Evolutionary conservation across 1,140 invertebrate genomes (phyloP).

Genomic region (Rhopalosiphum maidis): DNA sequence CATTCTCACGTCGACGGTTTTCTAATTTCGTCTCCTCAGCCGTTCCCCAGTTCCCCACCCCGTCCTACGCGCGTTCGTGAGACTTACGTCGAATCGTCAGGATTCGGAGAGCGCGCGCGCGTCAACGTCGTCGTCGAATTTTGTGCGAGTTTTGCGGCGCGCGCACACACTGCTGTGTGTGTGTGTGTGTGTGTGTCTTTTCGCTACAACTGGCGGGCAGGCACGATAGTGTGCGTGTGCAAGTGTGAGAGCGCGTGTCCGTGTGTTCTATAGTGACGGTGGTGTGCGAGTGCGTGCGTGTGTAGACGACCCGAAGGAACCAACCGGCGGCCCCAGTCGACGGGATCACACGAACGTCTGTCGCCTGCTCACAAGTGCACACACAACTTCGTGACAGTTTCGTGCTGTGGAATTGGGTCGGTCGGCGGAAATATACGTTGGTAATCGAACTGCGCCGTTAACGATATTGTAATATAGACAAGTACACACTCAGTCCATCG

Average conservation of each 20-base stretch:
- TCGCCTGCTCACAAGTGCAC: neutral
- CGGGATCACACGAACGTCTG: neutral
- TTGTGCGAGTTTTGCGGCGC: neutral
- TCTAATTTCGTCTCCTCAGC: neutral
- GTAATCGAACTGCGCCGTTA: too few relatives aligned
- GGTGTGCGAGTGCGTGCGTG: neutral
- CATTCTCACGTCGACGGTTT: neutral
- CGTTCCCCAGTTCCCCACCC: conserved; percentile 33
- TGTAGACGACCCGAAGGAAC: conserved; percentile 11
- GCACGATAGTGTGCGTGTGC: neutral
- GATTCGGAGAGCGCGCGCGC: neutral
- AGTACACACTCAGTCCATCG: neutral
- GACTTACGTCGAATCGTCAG: neutral
- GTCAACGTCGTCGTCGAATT: neutral
- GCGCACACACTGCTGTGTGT: neutral
- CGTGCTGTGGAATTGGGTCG: neutral
- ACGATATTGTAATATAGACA: neutral
- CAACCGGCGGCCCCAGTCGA: conserved; percentile 10
- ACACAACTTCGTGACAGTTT: neutral
- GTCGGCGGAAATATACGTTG: neutral
- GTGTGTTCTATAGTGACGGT: neutral
- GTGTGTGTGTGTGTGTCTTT: neutral
- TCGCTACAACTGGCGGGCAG: neutral
- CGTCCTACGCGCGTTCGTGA: neutral
- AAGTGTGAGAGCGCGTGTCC: neutral